Evolutionary conservation across 92 coral and sea anemone species (phyloP).

Genomic region (Zoanthus sansibaricus): DNA sequence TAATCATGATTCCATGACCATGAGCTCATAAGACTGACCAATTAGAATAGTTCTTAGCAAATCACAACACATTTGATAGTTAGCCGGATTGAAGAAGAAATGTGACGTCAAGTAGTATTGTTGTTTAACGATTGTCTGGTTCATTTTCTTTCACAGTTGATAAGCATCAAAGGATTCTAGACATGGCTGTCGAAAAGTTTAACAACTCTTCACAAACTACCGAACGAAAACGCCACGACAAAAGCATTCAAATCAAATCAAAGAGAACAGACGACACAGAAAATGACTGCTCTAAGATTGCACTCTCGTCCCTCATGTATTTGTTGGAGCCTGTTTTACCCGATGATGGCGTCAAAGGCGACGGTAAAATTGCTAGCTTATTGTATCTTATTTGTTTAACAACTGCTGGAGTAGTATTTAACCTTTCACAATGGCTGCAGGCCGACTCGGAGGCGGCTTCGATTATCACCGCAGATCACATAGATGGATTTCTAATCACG

Average conservation of each 20-base stretch:
- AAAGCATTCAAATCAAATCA: conserved; percentile 37
- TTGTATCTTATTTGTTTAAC: conserved; percentile 94
- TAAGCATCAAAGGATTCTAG: conserved; percentile 1
- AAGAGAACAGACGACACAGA: conserved; percentile 69
- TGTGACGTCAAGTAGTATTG: conserved; percentile 28
- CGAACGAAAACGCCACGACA: conserved; percentile 30
- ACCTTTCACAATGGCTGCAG: conserved; percentile 94
- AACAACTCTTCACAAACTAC: conserved; percentile 2
- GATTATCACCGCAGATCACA: conserved; percentile 94
- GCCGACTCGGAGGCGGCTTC: conserved; percentile 90
- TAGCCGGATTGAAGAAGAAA: conserved; percentile 1
- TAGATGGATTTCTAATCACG: conserved; percentile 94
- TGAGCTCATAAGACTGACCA: conserved; percentile 90
- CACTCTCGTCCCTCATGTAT: conserved; percentile 73
- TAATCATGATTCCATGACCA: conserved; percentile 91
- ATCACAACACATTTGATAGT: conserved; percentile 59
- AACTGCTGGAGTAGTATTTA: conserved; percentile 96
- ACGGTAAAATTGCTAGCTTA: conserved; percentile 95
- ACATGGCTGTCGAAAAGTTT: conserved; percentile 31
- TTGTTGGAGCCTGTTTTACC: conserved; percentile 86
- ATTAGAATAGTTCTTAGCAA: conserved; percentile 75
- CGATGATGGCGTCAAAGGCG: conserved; percentile 94
- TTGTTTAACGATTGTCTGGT: conserved; percentile 28
- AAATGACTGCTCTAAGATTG: conserved; percentile 52
- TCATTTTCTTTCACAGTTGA: conserved; percentile 38